Conservation (phyloP, 2,888 invertebrate species). For the Tachina lurida region DNA sequence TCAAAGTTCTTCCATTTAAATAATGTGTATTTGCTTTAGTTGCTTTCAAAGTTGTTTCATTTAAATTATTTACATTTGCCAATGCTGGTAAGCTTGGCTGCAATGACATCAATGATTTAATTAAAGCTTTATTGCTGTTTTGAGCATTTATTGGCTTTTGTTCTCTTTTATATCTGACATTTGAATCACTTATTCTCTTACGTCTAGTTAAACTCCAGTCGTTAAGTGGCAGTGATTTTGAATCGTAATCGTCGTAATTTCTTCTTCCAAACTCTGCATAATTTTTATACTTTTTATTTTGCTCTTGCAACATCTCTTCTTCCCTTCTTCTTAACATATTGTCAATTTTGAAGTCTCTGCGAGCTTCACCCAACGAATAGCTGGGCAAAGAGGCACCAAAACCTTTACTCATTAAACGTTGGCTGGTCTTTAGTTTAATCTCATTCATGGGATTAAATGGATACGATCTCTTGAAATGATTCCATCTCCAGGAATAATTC, state of each 20-base stretch:
- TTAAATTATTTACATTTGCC: no score
- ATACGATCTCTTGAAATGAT: conserved; percentile 69
- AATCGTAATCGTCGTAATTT: no score
- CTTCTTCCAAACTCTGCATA: background rate
- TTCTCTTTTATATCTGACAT: conserved; percentile 6
- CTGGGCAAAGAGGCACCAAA: conserved; percentile 80
- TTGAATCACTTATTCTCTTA: conserved; percentile 20
- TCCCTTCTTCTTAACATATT: conserved; percentile 73
- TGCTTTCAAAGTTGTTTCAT: background rate
- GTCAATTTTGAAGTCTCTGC: conserved; percentile 72
- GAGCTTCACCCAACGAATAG: conserved; percentile 73
- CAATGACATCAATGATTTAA: background rate
- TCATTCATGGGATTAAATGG: conserved; percentile 78
- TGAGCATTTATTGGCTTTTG: background rate
- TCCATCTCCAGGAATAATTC: conserved; percentile 25
- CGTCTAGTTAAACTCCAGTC: conserved; percentile 26
- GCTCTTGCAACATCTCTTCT: background rate
- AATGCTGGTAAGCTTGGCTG: no score
- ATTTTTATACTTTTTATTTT: conserved; percentile 1
- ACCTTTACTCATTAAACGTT: conserved; percentile 78
- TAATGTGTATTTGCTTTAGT: background rate
- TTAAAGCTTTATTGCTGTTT: background rate
- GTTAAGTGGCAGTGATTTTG: background rate
- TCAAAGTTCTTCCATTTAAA: background rate
- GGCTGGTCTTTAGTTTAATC: conserved; percentile 80